phyloP scores from a whole-genome alignment of 92 coral and sea anemone genomes.

The Virgularia gustaviana region DNA sequence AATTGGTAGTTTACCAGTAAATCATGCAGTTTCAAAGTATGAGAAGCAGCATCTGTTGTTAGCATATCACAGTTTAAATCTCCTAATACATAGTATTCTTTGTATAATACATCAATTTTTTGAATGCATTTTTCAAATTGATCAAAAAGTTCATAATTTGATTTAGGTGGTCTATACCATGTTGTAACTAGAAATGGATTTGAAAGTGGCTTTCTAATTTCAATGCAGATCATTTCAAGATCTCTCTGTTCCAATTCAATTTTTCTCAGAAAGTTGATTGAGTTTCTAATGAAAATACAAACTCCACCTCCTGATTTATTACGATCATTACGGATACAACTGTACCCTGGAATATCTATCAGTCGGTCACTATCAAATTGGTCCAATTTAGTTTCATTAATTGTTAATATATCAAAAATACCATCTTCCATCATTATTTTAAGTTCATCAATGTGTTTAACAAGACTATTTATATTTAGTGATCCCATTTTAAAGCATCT shows the following conservation, averaged over 20 bases:
- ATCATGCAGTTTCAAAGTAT: conserved; percentile 1
- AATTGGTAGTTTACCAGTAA: conserved; percentile 28
- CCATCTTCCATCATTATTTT: conserved; percentile 5
- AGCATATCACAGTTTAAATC: conserved; percentile 30
- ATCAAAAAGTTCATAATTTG: conserved; percentile 23
- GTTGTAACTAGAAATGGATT: conserved; percentile 25
- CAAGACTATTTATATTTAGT: conserved; percentile 42
- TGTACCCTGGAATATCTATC: conserved; percentile 14
- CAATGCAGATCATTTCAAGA: conserved; percentile 28
- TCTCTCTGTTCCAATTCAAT: background rate
- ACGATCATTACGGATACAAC: conserved; percentile 31
- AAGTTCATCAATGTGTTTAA: conserved; percentile 44
- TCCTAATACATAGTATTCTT: conserved; percentile 38
- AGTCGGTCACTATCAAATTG: background rate
- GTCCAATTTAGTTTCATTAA: conserved; percentile 47
- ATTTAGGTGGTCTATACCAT: conserved; percentile 40
- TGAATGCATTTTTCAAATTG: conserved; percentile 26
- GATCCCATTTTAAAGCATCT: conserved; percentile 46
- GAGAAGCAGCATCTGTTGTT: background rate
- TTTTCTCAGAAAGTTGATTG: conserved; percentile 29
- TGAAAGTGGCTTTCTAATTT: conserved; percentile 35
- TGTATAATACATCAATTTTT: background rate
- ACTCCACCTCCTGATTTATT: conserved; percentile 23
- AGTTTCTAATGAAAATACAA: conserved; percentile 27
- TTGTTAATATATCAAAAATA: conserved; percentile 39